Conservation (phyloP, 1,140 invertebrate species). For the Yoshiicerus persimilis region DNA sequence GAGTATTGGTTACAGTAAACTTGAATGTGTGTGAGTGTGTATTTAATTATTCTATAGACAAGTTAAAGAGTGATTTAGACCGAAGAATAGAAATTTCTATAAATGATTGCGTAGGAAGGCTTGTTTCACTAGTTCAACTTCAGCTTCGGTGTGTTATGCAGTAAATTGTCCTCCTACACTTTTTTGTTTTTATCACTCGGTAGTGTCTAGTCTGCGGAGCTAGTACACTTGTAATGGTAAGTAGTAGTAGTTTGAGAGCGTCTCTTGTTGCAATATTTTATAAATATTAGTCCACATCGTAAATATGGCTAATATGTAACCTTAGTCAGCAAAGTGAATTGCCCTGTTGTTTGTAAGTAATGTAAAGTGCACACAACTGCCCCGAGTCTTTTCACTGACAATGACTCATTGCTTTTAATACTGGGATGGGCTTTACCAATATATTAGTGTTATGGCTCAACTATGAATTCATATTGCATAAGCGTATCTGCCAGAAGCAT, state of each 20-base stretch:
- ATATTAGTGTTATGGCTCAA: neutral
- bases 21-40: neutral
- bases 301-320: neutral
- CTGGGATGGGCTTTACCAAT: conserved; percentile 11
- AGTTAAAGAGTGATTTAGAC: neutral
- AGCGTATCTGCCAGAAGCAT: conserved; percentile 1
- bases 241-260: neutral
- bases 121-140: neutral
- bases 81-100: neutral
- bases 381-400: neutral
- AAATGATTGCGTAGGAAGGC: neutral
- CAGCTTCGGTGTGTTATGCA: neutral
- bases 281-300: neutral
- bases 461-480: conserved; percentile 6
- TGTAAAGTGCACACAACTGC: neutral
- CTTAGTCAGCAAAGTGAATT: neutral
- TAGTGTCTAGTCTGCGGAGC: neutral
- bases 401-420: conserved; percentile 17
- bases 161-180: conserved; percentile 23
- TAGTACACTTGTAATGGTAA: neutral
- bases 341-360: neutral
- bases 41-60: neutral
- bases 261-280: neutral
- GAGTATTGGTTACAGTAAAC: neutral
- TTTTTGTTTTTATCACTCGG: neutral